Base-by-base conservation (phyloP, 2,113 vertebrate species). In the Silurus meridionalis region DNA sequence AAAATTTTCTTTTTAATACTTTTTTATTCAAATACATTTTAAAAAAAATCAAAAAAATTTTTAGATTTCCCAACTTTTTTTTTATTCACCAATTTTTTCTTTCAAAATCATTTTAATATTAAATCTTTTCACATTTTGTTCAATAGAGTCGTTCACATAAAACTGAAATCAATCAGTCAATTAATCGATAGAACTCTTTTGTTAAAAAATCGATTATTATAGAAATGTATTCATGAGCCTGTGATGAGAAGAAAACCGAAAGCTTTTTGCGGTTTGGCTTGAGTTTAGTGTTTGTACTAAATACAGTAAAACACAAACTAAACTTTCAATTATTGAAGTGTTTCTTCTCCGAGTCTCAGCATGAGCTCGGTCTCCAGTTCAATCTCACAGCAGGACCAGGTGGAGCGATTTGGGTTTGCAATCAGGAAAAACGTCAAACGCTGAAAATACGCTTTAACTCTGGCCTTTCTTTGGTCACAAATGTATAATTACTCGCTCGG, bases 401-500 rank as follows among this genome's bases (percentile, higher is more conserved):
- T 60, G 78, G 25, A 60, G 46, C 78, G 13, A 57, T 9, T 60
- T 6, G 25, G 55, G 8, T 80, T 80, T 46, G 46, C 78, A 80
- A 60, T 15, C 78, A 11, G 55, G 25, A 60, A 46, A 60, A 60
- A 60, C 19, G 8, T 28, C 53, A 37, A 79, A 80, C 78, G 5
- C 52, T 8, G 21, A 6, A 25, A 2, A 25, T 25, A 55, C 25
- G 19, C 72, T 75, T 75, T 52, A 75, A 75, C 10, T 19, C 48
- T 19, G 3, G 14, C 19, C 15, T 23, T 9, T 23, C 14, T 63
- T 61, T 15, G 4, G 48, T 66, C 57, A 21, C 57, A 23, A 80
- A 21, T 82, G 17, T 82, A 64, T 66, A 83, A 83, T 83, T 83
- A 83, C 8, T 23, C 37, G 9, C 57, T 60, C 9, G 15, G 17